These are phyloP conservation scores for Taphrorychus bicolor DNA, from an alignment of 2,888 invertebrate species.

Conservation along the genomic window DNA sequence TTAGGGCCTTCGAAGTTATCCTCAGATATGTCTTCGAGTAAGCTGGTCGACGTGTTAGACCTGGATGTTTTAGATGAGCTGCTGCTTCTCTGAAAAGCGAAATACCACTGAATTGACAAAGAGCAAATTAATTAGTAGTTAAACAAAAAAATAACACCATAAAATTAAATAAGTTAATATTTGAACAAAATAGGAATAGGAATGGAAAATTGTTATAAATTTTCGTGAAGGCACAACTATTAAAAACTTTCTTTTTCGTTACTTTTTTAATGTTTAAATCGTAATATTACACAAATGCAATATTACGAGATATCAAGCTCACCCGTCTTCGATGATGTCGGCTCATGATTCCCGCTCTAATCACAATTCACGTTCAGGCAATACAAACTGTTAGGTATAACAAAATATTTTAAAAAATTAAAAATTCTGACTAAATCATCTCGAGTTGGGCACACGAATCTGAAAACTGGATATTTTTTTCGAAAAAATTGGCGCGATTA, in stretches of 20 bases:
- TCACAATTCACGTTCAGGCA: no score
- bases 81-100: slow-evolving; percentile 37
- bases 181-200: no score
- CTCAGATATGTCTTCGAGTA: slow-evolving; percentile 35
- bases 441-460: background rate
- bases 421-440: background rate
- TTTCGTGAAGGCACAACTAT: no score
- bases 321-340: slow-evolving; percentile 24
- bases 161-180: no score
- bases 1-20: slow-evolving; percentile 52
- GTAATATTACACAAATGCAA: background rate
- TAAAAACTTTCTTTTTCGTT: no score
- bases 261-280: no score
- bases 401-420: background rate
- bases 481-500: background rate
- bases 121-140: no score
- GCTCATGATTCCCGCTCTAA: slow-evolving; percentile 10
- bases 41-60: slow-evolving; percentile 48
- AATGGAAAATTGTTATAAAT: no score
- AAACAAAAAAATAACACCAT: no score
- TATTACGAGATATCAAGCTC: background rate
- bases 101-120: background rate
- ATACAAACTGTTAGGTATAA: background rate
- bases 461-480: slow-evolving; percentile 12
- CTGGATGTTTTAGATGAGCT: slow-evolving; percentile 49